Base-by-base conservation (phyloP, 2,888 invertebrate genomes). In the Junonia oenone region DNA sequence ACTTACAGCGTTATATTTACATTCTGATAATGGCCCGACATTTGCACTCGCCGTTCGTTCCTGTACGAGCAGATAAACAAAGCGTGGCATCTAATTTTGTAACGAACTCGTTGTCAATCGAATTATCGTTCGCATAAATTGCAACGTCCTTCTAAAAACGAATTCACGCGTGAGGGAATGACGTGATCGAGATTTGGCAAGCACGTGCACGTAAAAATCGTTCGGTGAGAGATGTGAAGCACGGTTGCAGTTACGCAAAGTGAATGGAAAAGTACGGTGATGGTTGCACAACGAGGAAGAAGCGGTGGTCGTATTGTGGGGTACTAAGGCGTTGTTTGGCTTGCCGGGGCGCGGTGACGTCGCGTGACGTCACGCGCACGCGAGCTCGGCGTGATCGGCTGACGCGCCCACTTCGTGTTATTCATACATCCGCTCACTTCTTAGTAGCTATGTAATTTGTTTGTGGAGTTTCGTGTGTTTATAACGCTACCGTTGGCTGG, bases 361-460 rank as follows among this genome's bases (percentile, higher is more conserved):
- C 71, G 31, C 66, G 26, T 83, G 82, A 85, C 86, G 86, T 84
- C 81, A 81, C 35, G 46, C 56, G 57, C 85, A 86, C 81, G 84
- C 79, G 33, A 53, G 46, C 63, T 46, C 56, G 58, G 79, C 84
- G 78, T 85, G 85, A 53, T 67, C 65, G 65, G 61, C 71, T 73
- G 83, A 76, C 83, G 81, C 79, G 81, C 83, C 84, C 81, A 80
- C 63, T 62, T 67, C 17, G 14, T 65, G 63, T 61, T 63, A 62
- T 64, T 63, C 61, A 62, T 60, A 63, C 63, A 66, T 68, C 62
- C 67, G 64, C 35, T 59, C 55, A 45, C 45, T 62, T 62, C 62
- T 62, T 62, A 56, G 64, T 64, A 63, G 59, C 60, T 56, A 55
- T 61, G 60, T 64, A 51, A 61, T 62, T 62, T 62, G 59, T 60